Evolutionary conservation across 1,140 invertebrate genomes (phyloP).

Genomic region (Sarcophaga bullata): DNA sequence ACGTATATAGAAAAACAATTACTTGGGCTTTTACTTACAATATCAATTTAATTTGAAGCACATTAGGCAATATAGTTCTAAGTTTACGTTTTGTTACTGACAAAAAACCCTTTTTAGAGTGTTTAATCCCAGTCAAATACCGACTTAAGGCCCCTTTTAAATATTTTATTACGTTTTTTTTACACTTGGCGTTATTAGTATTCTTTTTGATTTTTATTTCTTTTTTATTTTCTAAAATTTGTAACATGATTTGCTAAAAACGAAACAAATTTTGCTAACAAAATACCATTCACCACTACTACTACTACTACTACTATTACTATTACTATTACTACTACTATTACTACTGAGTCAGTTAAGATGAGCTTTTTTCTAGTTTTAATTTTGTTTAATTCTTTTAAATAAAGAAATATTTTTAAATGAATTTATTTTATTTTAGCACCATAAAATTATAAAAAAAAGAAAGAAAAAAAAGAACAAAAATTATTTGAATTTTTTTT

Average conservation of each 20-base stretch:
- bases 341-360: not conserved
- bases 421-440: conserved; percentile 25
- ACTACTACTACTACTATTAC: too few species aligned
- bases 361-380: not conserved
- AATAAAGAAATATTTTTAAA: not conserved
- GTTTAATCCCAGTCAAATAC: too few species aligned
- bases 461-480: too few species aligned
- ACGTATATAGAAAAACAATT: too few species aligned
- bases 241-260: not conserved
- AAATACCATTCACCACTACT: not conserved
- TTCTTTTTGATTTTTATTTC: not conserved
- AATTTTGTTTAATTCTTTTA: not conserved
- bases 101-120: too few species aligned
- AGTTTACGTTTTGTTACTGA: not conserved
- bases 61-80: not conserved
- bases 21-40: too few species aligned
- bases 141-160: not conserved
- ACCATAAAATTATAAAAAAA: not conserved
- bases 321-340: too few species aligned
- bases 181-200: not conserved
- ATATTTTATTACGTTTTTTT: not conserved
- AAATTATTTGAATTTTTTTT: not conserved
- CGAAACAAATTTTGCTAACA: conserved; percentile 27
- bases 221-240: conserved; percentile 12
- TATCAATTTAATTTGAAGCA: too few species aligned